Evolutionary conservation across 2,113 vertebrate genomes (phyloP), one percentile per base, ranked within the genome.

Genomic region (Lepidothrix coronata): DNA sequence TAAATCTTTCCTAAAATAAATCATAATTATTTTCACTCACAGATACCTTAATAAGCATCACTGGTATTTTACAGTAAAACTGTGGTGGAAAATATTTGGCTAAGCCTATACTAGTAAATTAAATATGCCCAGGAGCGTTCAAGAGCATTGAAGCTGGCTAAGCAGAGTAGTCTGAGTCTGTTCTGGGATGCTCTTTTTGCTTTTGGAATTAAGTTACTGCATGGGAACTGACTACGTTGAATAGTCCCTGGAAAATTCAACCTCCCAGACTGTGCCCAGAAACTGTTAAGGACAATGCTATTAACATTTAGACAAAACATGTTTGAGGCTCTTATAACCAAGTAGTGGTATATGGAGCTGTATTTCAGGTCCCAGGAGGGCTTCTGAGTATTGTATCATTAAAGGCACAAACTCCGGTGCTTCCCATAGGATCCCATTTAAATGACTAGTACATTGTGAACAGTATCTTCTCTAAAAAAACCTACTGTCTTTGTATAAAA

Each of bases 111-210:
- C 9, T 27, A 46, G 17, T 54, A 81, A 91, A 75, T 28, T 33
- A 93, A 67, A 46, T 71, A n/a, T 25, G 4, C 10, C 20, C 25
- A 46, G 12, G 43, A 59, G 23, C 25, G 5, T 67, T 78, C 23
- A 78, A 0, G 5, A 71, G 12, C 28, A 73, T 6, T 65, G 59
- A 89, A 84, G 7, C 21, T 87, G 77, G 27, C 11, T 70, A 33
- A 93, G 30, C 33, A 73, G 58, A 55, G 24, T 33, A 27, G 11
- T 6, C 28, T 66, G 2, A 1, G 1, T 78, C 22, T 85, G 39
- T n/a, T 63, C 21, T n/a, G 9, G 25, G 9, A 37, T 0, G 0
- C 1, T 28, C 2, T 31, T 94, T 84, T 70, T 71, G 9, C 41
- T 81, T 81, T 52, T 3, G 2, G 23, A 19, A 4, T 68, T 9